phyloP scores from a whole-genome alignment of 2,888 invertebrate species.

The Ormyrus nitidulus region DNA sequence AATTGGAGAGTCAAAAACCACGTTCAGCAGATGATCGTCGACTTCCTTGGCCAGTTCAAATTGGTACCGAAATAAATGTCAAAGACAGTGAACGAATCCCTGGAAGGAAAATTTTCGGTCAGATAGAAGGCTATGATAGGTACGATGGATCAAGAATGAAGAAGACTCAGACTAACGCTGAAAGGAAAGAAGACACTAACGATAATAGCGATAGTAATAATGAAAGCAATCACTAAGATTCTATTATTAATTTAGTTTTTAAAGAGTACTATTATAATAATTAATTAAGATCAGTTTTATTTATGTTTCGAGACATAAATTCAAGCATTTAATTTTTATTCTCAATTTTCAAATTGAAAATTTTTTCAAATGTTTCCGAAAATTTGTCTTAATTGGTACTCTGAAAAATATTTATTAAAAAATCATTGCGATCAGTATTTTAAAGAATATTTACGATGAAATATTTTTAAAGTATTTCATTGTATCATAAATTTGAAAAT shows the following conservation, averaged over 20 bases:
- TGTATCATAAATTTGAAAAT: background rate
- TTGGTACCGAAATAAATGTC: slow-evolving; percentile 70
- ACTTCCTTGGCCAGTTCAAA: slow-evolving; percentile 70
- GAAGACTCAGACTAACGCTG: slow-evolving; percentile 55
- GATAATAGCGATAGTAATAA: slow-evolving; percentile 29
- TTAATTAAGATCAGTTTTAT: background rate
- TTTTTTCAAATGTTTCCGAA: background rate
- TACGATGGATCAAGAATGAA: slow-evolving; percentile 63
- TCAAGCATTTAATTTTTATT: background rate
- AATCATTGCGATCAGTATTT: background rate
- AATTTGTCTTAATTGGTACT: background rate
- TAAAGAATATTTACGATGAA: slow-evolving; percentile 6
- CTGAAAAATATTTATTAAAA: background rate
- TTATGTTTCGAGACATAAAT: background rate
- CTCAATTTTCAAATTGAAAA: background rate
- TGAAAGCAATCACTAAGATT: slow-evolving; percentile 32
- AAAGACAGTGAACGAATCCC: slow-evolving; percentile 70
- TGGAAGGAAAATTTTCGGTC: slow-evolving; percentile 70
- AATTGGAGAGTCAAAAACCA: slow-evolving; percentile 59
- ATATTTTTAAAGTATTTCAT: background rate
- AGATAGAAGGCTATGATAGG: slow-evolving; percentile 66
- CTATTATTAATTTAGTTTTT: background rate
- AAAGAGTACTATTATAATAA: background rate
- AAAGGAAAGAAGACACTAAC: slow-evolving; percentile 56
- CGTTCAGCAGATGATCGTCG: slow-evolving; percentile 61